Conservation (phyloP, 2,888 invertebrate genomes). For the Drosophila phalerata region DNA sequence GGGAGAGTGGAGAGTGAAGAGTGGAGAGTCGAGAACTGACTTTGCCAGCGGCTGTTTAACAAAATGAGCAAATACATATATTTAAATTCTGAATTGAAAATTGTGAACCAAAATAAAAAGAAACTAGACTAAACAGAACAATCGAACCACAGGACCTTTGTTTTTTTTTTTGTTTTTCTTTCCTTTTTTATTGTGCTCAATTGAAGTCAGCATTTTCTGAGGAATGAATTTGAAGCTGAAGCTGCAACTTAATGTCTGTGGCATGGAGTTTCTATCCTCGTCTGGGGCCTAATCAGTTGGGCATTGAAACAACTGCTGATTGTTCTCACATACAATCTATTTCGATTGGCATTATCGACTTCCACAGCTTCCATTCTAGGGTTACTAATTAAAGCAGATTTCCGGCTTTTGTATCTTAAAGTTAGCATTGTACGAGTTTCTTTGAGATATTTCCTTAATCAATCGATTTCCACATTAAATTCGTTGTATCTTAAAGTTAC, state of each 20-base stretch:
- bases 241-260: not conserved
- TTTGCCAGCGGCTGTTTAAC: conserved; percentile 67
- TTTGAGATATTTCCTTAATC: too few species aligned
- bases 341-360: conserved; percentile 43
- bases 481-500: too few species aligned
- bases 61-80: conserved; percentile 60
- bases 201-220: conserved; percentile 49
- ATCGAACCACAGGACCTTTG: conserved; percentile 48
- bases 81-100: conserved; percentile 31
- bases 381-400: conserved; percentile 2
- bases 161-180: conserved; percentile 21
- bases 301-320: conserved; percentile 15
- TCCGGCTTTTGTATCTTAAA: not conserved
- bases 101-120: conserved; percentile 25
- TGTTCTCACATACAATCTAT: conserved; percentile 19
- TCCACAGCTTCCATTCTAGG: not conserved
- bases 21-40: conserved; percentile 21
- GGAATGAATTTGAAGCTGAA: not conserved
- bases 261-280: conserved; percentile 1
- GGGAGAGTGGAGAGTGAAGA: not conserved
- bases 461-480: too few species aligned
- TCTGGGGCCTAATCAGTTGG: conserved; percentile 38
- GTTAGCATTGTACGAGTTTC: not conserved
- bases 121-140: conserved; percentile 19
- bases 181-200: conserved; percentile 32